Base-by-base conservation (phyloP, 2,113 vertebrate genomes). In the Gasterosteus nipponicus region DNA sequence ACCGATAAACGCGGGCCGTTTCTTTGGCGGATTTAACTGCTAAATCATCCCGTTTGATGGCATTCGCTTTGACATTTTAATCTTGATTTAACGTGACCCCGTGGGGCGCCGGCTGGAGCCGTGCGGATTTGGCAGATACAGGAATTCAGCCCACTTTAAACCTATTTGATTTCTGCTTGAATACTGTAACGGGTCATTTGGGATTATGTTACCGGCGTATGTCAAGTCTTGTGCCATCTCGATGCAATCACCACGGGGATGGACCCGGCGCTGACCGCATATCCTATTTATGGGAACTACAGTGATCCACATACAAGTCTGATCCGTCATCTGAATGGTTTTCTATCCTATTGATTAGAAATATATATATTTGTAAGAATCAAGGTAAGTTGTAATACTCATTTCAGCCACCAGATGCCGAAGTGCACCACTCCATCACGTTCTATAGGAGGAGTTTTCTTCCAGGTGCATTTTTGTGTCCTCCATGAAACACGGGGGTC, bases 61-160 rank as follows among this genome's bases (percentile, higher is more conserved):
- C 11, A 69, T 75, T 74, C 39, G 22, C 75, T 71, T 49, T 75
- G 69, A 89, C 87, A 87, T 81, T 86, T 85, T 86, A 87, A 87
- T 90, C 84, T 88, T 80, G 75, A 88, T 89, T 85, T 80, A 57
- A 72, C 66, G 69, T 73, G 82, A 87, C 78, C 75, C 41, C 22
- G 3, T 0, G 62, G 9, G n/a, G 49, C 46, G 2, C 46, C 2
- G 26, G 68, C 51, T 57, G 74, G 65, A 64, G 69, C 67, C 19
- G 31, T 10, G 8, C 69, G 67, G 82, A 79, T 84, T 73, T 73
- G 53, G 63, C 58, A 46, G 72, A 77, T 51, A 38, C 3, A 33
- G 58, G 61, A 83, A 75, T 54, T 78, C 74, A 35, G 15, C 65
- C 59, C 29, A 1, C 47, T 75, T 63, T 75, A 74, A 83, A 78